Evolutionary conservation across 2,113 vertebrate species (phyloP).

Genomic region (Nothobranchius kuhntae): DNA sequence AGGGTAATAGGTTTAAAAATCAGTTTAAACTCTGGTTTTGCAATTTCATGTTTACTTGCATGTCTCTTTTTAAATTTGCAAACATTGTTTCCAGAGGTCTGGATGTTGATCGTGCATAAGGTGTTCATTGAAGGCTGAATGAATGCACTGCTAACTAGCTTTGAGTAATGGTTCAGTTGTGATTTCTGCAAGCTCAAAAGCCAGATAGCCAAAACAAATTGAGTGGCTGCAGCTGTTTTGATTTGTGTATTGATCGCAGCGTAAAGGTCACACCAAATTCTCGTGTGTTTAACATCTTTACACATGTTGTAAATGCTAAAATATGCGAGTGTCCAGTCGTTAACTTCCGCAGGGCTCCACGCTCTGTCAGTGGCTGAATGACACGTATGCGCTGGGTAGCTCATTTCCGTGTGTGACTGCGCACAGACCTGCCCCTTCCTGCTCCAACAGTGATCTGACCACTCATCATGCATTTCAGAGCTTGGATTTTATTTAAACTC

Average conservation of each 20-base stretch:
- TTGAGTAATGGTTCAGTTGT: neutral
- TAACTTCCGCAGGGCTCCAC: constrained; percentile 67
- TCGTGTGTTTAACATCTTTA: neutral
- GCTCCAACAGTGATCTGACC: neutral
- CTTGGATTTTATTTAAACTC: neutral
- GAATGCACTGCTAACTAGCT: neutral
- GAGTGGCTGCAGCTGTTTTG: neutral
- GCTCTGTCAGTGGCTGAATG: constrained; percentile 64
- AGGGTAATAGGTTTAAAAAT: no score
- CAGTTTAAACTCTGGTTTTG: no score
- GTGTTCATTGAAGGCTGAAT: neutral
- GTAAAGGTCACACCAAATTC: neutral
- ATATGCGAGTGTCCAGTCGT: neutral
- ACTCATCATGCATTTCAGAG: no score
- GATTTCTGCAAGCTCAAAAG: constrained; percentile 13
- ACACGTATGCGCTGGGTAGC: constrained; percentile 84
- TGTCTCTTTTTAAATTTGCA: neutral
- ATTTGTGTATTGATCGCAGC: neutral
- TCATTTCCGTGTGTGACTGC: constrained; percentile 70
- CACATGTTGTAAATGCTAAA: neutral
- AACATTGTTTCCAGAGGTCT: fast-evolving
- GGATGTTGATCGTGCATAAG: neutral
- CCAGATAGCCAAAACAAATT: constrained; percentile 2
- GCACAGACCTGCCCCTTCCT: constrained; percentile 31
- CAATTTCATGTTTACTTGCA: neutral